Conservation (phyloP, 2,888 invertebrate genomes). For the Drosophila emarginata region DNA sequence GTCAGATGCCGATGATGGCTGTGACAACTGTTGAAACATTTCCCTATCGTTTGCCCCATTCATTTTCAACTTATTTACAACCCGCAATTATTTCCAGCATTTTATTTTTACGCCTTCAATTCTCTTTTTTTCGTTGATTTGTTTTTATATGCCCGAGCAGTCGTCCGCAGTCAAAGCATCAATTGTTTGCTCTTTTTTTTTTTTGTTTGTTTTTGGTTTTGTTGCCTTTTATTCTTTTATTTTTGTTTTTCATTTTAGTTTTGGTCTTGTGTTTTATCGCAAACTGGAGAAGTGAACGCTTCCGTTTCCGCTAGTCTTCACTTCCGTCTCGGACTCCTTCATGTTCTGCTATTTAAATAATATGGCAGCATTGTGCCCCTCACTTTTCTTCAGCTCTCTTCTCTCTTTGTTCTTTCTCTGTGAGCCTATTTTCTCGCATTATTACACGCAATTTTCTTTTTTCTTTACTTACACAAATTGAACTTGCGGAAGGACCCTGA, state of each 20-base stretch:
- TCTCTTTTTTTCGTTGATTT: slow-evolving; percentile 55
- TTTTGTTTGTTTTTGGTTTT: background rate
- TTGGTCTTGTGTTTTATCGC: slow-evolving; percentile 52
- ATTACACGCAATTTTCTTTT: slow-evolving; percentile 46
- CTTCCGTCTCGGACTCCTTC: background rate
- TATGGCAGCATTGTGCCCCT: slow-evolving; percentile 26
- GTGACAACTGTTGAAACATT: background rate
- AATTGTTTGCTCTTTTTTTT: slow-evolving; percentile 53
- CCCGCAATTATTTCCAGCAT: slow-evolving; percentile 66
- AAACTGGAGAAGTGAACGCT: slow-evolving; percentile 60
- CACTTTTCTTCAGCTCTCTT: background rate
- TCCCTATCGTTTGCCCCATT: slow-evolving; percentile 17
- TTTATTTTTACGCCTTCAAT: slow-evolving; percentile 54
- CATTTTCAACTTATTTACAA: slow-evolving; percentile 49
- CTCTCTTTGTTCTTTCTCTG: background rate
- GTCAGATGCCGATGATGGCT: background rate
- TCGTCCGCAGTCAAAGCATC: slow-evolving; percentile 60
- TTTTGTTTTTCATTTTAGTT: slow-evolving; percentile 19
- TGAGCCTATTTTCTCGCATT: slow-evolving; percentile 29
- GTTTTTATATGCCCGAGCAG: slow-evolving; percentile 38
- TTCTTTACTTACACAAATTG: slow-evolving; percentile 60
- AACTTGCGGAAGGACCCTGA: slow-evolving; percentile 32
- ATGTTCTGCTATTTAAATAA: slow-evolving; percentile 53
- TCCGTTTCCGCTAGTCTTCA: slow-evolving; percentile 59
- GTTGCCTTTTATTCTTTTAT: background rate